Conservation (phyloP, 2,113 vertebrate species). For the Festucalex cinctus region DNA sequence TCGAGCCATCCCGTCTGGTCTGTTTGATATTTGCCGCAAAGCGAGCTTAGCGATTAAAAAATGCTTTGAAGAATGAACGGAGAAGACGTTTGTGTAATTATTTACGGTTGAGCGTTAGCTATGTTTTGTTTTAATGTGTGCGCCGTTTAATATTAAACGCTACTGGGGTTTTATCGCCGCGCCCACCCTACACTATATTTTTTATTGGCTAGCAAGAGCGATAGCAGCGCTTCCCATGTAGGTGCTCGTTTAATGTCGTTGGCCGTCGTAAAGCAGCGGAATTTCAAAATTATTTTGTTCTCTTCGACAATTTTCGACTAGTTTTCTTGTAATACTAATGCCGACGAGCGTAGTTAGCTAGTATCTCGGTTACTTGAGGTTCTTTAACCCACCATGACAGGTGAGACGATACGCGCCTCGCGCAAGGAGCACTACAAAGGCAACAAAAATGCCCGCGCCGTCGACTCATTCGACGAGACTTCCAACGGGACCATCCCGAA, state of each 20-base stretch:
- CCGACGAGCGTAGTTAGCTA: background rate
- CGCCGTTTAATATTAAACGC: constrained; percentile 34
- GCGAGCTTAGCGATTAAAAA: constrained; percentile 12
- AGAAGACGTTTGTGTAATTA: constrained; percentile 47
- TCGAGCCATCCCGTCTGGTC: constrained; percentile 11
- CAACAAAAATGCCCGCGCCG: constrained; percentile 81
- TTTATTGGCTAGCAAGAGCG: constrained; percentile 31
- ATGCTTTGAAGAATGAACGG: background rate
- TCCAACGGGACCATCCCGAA: constrained; percentile 72
- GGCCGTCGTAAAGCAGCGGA: background rate
- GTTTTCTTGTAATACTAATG: constrained; percentile 5
- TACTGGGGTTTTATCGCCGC: constrained; percentile 55
- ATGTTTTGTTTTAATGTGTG: constrained; percentile 20
- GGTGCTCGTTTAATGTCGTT: constrained; percentile 25
- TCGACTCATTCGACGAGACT: constrained; percentile 80
- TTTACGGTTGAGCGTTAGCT: background rate
- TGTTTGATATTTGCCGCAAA: constrained; percentile 45
- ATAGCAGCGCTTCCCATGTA: constrained; percentile 1
- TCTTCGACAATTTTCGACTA: background rate
- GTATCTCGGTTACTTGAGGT: constrained; percentile 3
- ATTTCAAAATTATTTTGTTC: background rate
- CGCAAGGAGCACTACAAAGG: constrained; percentile 82
- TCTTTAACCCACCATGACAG: constrained; percentile 75
- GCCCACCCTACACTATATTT: constrained; percentile 31
- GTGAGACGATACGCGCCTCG: constrained; percentile 86